phyloP scores from a whole-genome alignment of 2,888 invertebrate species.

The Mesorhabditis belari region DNA sequence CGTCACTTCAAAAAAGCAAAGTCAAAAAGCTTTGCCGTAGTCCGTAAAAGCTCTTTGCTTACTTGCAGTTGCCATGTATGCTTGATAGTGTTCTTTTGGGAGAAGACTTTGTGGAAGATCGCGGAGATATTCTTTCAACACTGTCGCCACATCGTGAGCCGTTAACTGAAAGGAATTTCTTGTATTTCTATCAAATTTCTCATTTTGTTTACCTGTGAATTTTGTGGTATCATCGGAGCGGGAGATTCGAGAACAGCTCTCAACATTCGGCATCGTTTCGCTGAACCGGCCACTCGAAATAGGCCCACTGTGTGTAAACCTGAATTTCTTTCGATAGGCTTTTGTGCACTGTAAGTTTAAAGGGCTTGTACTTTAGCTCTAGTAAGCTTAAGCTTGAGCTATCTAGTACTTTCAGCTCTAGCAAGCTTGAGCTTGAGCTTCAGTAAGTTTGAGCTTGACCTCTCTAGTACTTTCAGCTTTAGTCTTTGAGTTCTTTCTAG shows the following conservation, averaged over 20 bases:
- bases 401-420: too few species aligned
- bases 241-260: conserved; percentile 25
- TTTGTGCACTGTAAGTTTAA: too few species aligned
- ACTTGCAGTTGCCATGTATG: conserved; percentile 87
- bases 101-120: conserved; percentile 86
- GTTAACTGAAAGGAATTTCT: conserved; percentile 66
- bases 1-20: conserved; percentile 20
- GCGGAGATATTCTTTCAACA: conserved; percentile 74
- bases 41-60: too few species aligned
- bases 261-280: conserved; percentile 83
- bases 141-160: conserved; percentile 78
- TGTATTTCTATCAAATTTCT: too few species aligned
- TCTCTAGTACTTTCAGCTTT: too few species aligned
- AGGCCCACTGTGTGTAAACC: conserved; percentile 75
- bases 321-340: too few species aligned
- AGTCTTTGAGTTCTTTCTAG: too few species aligned
- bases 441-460: too few species aligned
- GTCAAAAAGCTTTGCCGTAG: too few species aligned
- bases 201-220: not conserved
- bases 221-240: not conserved
- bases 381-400: too few species aligned
- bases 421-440: too few species aligned
- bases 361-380: too few species aligned
- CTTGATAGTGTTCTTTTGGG: conserved; percentile 78
- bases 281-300: conserved; percentile 83